Percentiles rank a stretch among this genome's conserved stretches.
These are phyloP conservation scores for Scarus forsteni DNA, from an alignment of 2,797 vertebrate genomes.

Conservation along the genomic window DNA sequence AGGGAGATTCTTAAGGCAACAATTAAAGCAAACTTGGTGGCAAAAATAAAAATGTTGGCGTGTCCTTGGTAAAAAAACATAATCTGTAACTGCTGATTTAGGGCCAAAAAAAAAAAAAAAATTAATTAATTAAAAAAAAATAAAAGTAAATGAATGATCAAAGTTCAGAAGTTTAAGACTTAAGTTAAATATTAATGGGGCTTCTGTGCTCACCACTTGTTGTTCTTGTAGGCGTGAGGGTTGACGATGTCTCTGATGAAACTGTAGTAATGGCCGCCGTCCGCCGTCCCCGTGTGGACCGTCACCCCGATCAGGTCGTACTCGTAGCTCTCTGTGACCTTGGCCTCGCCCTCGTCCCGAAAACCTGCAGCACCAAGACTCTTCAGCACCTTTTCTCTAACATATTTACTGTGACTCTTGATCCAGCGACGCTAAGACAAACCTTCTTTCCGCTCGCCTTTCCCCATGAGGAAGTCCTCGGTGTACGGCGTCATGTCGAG, in stretches of 20 bases:
- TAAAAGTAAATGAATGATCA: too few species aligned
- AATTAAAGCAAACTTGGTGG: too few species aligned
- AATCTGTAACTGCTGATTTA: too few species aligned
- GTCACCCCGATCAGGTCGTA: conserved; percentile 99
- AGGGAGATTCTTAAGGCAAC: too few species aligned
- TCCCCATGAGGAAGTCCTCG: conserved; percentile 99
- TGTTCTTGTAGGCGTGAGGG: conserved; percentile 96
- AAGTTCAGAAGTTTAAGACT: too few species aligned
- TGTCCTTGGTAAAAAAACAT: too few species aligned
- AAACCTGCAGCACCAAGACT: conserved; percentile 83
- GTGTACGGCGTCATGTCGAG: conserved; percentile 99
- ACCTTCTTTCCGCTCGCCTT: conserved; percentile 97
- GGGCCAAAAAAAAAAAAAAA: too few species aligned
- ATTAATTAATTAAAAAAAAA: too few species aligned
- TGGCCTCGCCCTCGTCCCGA: conserved; percentile 88
- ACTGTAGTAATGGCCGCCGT: conserved; percentile 98
- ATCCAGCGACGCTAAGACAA: neutral
- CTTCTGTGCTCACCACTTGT: conserved; percentile 91
- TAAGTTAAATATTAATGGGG: fast-evolving
- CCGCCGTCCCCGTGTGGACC: conserved; percentile 97
- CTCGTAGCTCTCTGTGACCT: conserved; percentile 93
- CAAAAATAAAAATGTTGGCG: too few species aligned
- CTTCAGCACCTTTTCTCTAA: too few species aligned
- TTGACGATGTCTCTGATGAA: conserved; percentile 98
- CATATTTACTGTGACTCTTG: too few species aligned